phyloP scores from a whole-genome alignment of 2,797 vertebrate genomes.

The Takifugu rubripes region DNA sequence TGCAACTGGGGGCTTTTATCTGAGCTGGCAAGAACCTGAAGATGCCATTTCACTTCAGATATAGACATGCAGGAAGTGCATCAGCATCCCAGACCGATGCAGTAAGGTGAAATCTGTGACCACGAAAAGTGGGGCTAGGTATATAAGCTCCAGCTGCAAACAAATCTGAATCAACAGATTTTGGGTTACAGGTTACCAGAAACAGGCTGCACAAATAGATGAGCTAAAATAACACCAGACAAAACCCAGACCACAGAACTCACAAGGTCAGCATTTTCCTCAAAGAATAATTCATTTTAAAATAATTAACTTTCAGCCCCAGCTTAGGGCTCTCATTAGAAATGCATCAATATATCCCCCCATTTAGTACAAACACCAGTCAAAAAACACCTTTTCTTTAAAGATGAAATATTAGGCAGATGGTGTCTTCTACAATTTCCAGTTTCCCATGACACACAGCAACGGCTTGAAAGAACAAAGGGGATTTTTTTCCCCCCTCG shows the following conservation, averaged over 20 bases:
- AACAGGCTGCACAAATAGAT: conserved; percentile 2
- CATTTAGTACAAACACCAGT: conserved; percentile 19
- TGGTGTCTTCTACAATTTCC: conserved; percentile 23
- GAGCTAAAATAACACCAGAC: not conserved
- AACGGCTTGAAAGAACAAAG: conserved; percentile 21
- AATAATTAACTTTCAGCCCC: not conserved
- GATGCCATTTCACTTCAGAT: conserved; percentile 10
- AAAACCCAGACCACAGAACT: conserved; percentile 9
- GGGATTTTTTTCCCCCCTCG: conserved; percentile 1
- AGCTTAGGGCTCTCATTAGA: conserved; percentile 23
- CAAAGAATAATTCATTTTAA: conserved; percentile 18
- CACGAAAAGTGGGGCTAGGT: conserved; percentile 14
- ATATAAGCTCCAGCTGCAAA: conserved; percentile 11
- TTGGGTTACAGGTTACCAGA: not conserved
- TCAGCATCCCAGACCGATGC: conserved; percentile 13
- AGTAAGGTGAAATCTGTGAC: conserved; percentile 19
- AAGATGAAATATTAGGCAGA: conserved; percentile 26
- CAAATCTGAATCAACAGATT: conserved; percentile 8
- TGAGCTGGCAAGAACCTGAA: conserved; percentile 12
- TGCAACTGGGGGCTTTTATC: not conserved
- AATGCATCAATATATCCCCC: conserved; percentile 9
- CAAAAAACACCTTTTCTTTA: conserved; percentile 8
- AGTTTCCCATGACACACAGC: conserved; percentile 22
- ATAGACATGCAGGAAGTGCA: conserved; percentile 11
- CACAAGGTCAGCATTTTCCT: conserved; percentile 15